Evolutionary conservation across 1,140 invertebrate species (phyloP).

Genomic region (Drosophila obscura): DNA sequence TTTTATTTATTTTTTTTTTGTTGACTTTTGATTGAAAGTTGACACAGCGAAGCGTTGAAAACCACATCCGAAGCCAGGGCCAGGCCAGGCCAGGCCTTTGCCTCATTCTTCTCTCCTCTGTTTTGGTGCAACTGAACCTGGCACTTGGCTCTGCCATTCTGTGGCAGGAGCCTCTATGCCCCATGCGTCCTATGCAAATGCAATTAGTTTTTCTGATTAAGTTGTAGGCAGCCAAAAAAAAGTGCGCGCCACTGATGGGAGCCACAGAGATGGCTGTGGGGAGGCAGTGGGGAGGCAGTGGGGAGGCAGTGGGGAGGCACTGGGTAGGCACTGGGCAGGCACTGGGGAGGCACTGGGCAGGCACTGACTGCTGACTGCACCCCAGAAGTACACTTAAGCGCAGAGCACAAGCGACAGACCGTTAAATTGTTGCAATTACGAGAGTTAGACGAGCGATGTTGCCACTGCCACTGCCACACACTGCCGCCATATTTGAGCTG

Average conservation of each 20-base stretch:
- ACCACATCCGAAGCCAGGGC: slow-evolving; percentile 72
- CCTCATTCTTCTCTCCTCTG: neutral
- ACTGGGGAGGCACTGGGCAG: slow-evolving; percentile 4
- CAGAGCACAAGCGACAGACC: slow-evolving; percentile 77
- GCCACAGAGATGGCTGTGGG: slow-evolving; percentile 9
- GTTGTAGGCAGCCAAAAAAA: slow-evolving; percentile 68
- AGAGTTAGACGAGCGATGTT: slow-evolving; percentile 56
- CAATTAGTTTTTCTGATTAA: slow-evolving; percentile 81
- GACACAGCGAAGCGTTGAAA: slow-evolving; percentile 81
- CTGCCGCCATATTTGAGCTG: slow-evolving; percentile 76
- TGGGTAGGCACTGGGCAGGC: neutral
- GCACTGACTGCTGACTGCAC: slow-evolving; percentile 30
- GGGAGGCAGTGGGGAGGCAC: slow-evolving; percentile 6
- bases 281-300: neutral
- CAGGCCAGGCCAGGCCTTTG: no score
- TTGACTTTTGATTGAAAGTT: slow-evolving; percentile 81
- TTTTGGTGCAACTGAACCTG: neutral
- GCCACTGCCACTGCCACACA: slow-evolving; percentile 44
- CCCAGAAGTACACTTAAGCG: slow-evolving; percentile 76
- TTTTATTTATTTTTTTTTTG: slow-evolving; percentile 47
- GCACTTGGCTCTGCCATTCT: no score
- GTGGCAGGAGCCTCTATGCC: slow-evolving; percentile 5
- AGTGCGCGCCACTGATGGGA: neutral
- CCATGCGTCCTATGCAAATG: slow-evolving; percentile 71
- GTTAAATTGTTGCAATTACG: slow-evolving; percentile 82